Evolutionary conservation across 2,797 vertebrate genomes (phyloP), one percentile per base, ranked within the genome.

Genomic region (Enteromius trimaculatus): DNA sequence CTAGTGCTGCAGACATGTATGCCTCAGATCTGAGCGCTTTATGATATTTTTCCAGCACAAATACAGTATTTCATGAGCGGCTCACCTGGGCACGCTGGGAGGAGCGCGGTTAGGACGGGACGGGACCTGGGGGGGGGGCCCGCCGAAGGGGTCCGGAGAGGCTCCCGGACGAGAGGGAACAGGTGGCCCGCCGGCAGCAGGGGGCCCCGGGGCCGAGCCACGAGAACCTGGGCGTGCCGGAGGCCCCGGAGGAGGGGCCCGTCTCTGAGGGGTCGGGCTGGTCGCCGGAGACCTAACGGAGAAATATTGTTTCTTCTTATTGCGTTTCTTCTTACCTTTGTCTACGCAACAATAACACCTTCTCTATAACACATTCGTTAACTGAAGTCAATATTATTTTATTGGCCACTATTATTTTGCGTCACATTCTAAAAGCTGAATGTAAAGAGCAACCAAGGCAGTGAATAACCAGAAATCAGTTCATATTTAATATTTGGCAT

Each of bases 51-150:
- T 68, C 6, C 51, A 44, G n/a, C 21, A 75, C 29, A 37, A n/a
- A 44, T 60, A 2, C 2, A 19, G 47, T 0, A 31, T 51, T 71
- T 39, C 5, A n/a, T 11, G 7, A 1, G 37, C 2, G 68, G 49
- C 97, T 97, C 95, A 99, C 98, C 97, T 99, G 89, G 98, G 98
- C 82, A 99, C 98, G 83, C 96, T 96, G 5, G 98, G 97, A 74
- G 98, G 98, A 44, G 96, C 97, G 0, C 98, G 98, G 93, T 99
- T 99, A 84, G 98, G 98, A 86, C 97, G 95, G 84, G 97, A 99
- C 87, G 98, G 98, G 91, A 99, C 97, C 81, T 96, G 96, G 87
- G 98, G 98, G n/a, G 98, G 98, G 2, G 97, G 95, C 70, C 96
- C 97, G 14, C 97, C 95, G 11, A 97, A 98, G 60, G 97, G 97